A percentile compares a stretch with the other conserved stretches of the same genome.
Conservation (phyloP, 1,140 invertebrate species). For the Chironomus tepperi region DNA sequence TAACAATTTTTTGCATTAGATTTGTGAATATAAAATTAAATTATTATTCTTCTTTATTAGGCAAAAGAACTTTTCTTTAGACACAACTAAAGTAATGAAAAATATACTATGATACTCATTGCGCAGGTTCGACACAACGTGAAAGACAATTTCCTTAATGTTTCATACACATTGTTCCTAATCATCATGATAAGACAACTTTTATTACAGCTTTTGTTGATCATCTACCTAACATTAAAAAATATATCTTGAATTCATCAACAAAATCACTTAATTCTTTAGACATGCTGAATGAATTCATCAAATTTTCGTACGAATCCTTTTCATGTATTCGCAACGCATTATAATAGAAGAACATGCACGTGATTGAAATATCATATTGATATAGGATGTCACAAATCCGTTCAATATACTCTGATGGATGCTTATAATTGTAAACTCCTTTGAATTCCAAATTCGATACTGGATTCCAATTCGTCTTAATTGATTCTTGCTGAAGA, state of each 20-base stretch:
- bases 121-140: no score
- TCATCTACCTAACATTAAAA: neutral
- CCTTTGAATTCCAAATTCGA: neutral
- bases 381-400: neutral
- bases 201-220: no score
- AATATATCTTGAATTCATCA: neutral
- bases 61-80: no score
- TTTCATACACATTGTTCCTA: no score
- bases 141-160: no score
- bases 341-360: neutral
- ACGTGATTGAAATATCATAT: neutral
- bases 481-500: neutral
- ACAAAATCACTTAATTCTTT: neutral
- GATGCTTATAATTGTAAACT: no score
- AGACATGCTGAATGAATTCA: neutral
- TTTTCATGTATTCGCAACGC: neutral
- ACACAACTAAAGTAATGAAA: no score
- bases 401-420: neutral
- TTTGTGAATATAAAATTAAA: no score
- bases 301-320: neutral
- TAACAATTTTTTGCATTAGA: no score
- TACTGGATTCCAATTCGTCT: neutral
- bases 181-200: no score
- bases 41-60: no score
- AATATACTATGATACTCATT: no score